Evolutionary conservation across 1,140 invertebrate species (phyloP).

Genomic region (Drosophila equinoxialis): DNA sequence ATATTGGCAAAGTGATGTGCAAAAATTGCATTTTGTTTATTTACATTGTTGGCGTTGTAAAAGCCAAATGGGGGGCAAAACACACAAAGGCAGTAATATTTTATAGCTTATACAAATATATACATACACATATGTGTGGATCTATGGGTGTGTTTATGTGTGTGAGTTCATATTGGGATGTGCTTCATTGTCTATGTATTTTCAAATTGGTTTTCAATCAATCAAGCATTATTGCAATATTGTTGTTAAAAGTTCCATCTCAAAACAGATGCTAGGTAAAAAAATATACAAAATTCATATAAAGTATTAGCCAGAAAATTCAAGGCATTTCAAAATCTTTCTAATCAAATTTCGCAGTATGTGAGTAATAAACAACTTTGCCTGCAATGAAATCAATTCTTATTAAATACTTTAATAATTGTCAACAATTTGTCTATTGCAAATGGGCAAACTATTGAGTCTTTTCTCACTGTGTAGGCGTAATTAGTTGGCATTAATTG

Average conservation of each 20-base stretch:
- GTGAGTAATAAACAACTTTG: too few species aligned
- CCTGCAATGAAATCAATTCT: too few species aligned
- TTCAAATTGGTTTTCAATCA: background rate
- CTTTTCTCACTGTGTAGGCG: conserved; percentile 1
- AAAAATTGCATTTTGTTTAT: conserved; percentile 51
- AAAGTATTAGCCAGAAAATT: too few species aligned
- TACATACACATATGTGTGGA: background rate
- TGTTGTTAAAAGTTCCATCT: background rate
- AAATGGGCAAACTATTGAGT: background rate
- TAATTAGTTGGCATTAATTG: conserved; percentile 54
- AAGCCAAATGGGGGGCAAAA: conserved; percentile 35
- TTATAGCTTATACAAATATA: conserved; percentile 4
- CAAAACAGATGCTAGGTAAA: background rate
- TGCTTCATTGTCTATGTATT: conserved; percentile 25
- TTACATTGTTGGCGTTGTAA: conserved; percentile 51
- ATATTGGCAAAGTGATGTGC: conserved; percentile 48
- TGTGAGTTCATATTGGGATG: conserved; percentile 9
- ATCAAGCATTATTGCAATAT: background rate
- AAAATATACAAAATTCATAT: too few species aligned
- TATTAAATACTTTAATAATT: too few species aligned
- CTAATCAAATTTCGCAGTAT: too few species aligned
- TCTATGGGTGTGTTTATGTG: background rate
- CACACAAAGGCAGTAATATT: conserved; percentile 6
- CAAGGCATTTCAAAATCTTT: too few species aligned
- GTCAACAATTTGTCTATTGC: background rate